A percentile compares a stretch with the other conserved stretches of the same genome.
Evolutionary conservation across 2,888 invertebrate species (phyloP).

Genomic region (Vesta saturnalis): DNA sequence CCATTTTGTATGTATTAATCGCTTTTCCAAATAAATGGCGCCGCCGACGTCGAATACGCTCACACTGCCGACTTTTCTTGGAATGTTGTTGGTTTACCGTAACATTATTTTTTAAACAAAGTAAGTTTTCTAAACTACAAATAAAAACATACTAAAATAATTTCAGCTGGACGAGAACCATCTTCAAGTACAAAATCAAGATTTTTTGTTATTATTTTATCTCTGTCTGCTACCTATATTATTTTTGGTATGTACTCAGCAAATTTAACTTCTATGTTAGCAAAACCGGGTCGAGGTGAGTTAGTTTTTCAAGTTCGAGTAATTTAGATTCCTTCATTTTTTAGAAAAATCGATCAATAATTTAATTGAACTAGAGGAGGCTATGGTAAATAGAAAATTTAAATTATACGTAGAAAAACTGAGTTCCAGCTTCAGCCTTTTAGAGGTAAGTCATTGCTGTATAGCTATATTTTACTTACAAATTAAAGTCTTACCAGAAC

Average conservation of each 20-base stretch:
- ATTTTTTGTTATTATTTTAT: slow-evolving; percentile 74
- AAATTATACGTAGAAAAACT: slow-evolving; percentile 77
- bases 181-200: slow-evolving; percentile 73
- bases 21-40: slow-evolving; percentile 70
- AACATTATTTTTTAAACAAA: slow-evolving; percentile 76
- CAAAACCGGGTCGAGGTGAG: slow-evolving; percentile 72
- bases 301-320: not conserved
- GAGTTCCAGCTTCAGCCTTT: slow-evolving; percentile 75
- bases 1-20: slow-evolving; percentile 74
- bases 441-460: slow-evolving; percentile 65
- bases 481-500: slow-evolving; percentile 63
- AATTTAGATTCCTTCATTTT: slow-evolving; percentile 32
- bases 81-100: slow-evolving; percentile 80
- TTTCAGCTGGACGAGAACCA: slow-evolving; percentile 68
- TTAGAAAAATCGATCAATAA: slow-evolving; percentile 74
- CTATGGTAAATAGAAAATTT: slow-evolving; percentile 72
- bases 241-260: slow-evolving; percentile 83
- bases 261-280: slow-evolving; percentile 78
- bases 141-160: not conserved
- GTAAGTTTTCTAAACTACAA: slow-evolving; percentile 62
- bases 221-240: slow-evolving; percentile 80
- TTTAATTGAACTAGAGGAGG: slow-evolving; percentile 71
- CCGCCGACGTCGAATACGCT: slow-evolving; percentile 57
- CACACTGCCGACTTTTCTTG: slow-evolving; percentile 61
- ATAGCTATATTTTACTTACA: not conserved